phyloP scores from a whole-genome alignment of 2,888 invertebrate species.

The Orchestes rusci region DNA sequence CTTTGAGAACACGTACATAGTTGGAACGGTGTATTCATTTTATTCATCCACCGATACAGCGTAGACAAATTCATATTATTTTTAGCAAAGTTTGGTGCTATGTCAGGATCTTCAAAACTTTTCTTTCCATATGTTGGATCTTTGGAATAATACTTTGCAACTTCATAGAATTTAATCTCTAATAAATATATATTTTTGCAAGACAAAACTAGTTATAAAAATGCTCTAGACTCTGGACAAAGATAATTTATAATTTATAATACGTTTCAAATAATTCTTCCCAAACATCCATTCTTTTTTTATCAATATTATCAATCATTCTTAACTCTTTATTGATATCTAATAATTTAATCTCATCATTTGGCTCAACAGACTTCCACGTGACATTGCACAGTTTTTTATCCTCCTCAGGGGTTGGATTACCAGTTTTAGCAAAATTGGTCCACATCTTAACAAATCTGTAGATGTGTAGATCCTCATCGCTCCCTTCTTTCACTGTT shows the following conservation, averaged over 20 bases:
- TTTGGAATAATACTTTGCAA: no score
- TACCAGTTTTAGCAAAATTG: conserved; percentile 36
- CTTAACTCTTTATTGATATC: conserved; percentile 34
- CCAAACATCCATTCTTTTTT: conserved; percentile 37
- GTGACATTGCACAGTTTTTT: conserved; percentile 28
- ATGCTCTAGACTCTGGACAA: no score
- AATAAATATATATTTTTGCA: no score
- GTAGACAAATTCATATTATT: no score
- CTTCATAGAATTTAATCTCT: no score
- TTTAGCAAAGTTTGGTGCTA: no score
- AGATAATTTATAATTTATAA: not conserved
- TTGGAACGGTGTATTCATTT: no score
- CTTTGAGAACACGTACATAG: no score
- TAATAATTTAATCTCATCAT: conserved; percentile 31
- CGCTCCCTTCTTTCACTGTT: conserved; percentile 25
- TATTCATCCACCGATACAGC: no score
- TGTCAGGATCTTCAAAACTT: no score
- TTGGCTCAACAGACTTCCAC: conserved; percentile 33
- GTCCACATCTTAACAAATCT: conserved; percentile 38
- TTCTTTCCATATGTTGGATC: no score
- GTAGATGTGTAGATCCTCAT: conserved; percentile 33
- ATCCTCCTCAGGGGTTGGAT: conserved; percentile 32
- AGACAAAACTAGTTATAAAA: no score
- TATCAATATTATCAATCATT: conserved; percentile 31
- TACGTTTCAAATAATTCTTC: conserved; percentile 29